Base-by-base conservation (phyloP, 2,888 invertebrate genomes). In the Agrotis segetum region DNA sequence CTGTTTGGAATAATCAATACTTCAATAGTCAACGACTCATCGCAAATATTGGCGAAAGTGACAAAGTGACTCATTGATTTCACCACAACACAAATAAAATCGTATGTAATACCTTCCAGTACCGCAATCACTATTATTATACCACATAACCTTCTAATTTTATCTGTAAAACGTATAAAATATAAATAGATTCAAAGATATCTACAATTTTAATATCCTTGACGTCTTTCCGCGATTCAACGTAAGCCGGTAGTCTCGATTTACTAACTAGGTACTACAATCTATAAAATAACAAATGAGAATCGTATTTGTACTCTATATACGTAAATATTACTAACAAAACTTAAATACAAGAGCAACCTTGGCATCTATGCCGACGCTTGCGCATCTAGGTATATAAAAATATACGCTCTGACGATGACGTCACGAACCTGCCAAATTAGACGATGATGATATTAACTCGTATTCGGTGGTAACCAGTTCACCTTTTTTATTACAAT, bases 361-460 rank as follows among this genome's bases (percentile, higher is more conserved):
- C 91, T 92, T 92, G 92, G 90, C 89, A 88, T 85, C 87, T 74
- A 84, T 83, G 84, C 82, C 82, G 55, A 78, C 64, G 87, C 86
- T 82, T 77, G 88, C 88, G 89, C 88, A 79, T 85, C 83, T 78
- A n/a, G n/a, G n/a, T n/a, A 71, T 71, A 79, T 85, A 88, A 86
- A 89, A 87, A 89, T 88, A 90, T 76, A 81, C 66, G 24, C 17
- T 52, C 71, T 87, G 87, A 88, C 88, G 88, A 71, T 87, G 87
- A 88, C 88, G 88, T 87, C 87, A 89, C 81, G 47, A 69, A 77
- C 58, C 69, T 71, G 80, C 84, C 83, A 85, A 86, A 87, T 82
- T 79, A 76, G 71, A 79, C 76, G 77, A 77, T 86, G 84, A 87
- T 80, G 74, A 82, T 78, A 62, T 69, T 72, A 44, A 64, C 29